phyloP scores from a whole-genome alignment of 2,113 vertebrate genomes.

The Isurus oxyrinchus region DNA sequence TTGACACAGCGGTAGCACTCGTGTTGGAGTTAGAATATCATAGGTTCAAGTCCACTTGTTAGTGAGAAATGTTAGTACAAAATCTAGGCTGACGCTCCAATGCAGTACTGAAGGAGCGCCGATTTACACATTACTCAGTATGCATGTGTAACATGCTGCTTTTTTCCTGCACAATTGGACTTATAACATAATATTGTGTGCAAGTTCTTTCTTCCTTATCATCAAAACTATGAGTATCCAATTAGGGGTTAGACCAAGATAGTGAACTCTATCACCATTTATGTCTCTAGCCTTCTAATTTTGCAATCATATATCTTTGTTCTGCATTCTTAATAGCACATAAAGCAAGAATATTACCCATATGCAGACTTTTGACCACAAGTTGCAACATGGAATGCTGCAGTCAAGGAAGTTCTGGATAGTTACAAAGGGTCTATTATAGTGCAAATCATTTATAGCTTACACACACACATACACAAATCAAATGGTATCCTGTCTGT shows the following conservation, averaged over 20 bases:
- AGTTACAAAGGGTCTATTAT: not conserved
- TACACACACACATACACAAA: not conserved
- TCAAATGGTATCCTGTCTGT: not conserved
- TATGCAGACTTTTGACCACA: not conserved
- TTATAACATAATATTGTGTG: not conserved
- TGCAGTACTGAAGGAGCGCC: not conserved
- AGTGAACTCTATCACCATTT: not conserved
- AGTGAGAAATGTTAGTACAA: not conserved
- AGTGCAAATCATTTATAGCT: not conserved
- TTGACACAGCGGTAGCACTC: not conserved
- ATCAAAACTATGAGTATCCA: not conserved
- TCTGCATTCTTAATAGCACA: not conserved
- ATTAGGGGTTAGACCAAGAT: not conserved
- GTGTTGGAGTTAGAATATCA: not conserved
- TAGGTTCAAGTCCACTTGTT: not conserved
- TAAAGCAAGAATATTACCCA: not conserved
- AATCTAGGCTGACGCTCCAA: not conserved
- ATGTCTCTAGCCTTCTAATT: not conserved
- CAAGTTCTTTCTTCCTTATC: not conserved
- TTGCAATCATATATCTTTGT: not conserved
- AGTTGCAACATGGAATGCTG: not conserved
- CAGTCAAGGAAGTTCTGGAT: not conserved
- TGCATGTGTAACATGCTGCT: not conserved
- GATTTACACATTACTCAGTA: not conserved
- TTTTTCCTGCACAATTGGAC: not conserved